phyloP scores from a whole-genome alignment of 2,797 vertebrate genomes.

The Falco cherrug region DNA sequence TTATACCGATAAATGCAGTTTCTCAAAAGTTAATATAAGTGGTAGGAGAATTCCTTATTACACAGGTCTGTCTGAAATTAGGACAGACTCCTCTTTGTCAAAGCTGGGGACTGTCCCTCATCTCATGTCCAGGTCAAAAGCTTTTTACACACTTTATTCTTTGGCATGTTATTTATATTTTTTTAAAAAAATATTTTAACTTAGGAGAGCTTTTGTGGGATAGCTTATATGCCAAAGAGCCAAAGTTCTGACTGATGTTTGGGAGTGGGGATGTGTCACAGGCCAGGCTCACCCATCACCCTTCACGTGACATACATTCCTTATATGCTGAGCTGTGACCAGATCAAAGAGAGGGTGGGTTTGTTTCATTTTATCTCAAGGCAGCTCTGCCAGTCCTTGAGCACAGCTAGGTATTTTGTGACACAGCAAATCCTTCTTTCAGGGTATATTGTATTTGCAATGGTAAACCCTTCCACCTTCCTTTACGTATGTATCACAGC shows the following conservation, averaged over 20 bases:
- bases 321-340: not conserved
- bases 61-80: not conserved
- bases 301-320: not conserved
- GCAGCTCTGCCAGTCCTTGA: not conserved
- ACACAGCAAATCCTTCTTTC: not conserved
- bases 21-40: not conserved
- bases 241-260: not conserved
- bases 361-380: conserved; percentile 7
- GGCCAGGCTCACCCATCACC: not conserved
- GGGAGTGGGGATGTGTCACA: not conserved
- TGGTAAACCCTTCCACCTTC: not conserved
- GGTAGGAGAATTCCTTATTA: not conserved
- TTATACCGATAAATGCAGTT: not conserved
- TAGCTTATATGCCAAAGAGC: not conserved
- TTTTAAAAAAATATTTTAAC: not conserved
- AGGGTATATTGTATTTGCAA: not conserved
- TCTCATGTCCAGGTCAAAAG: not conserved
- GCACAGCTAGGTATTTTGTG: not conserved
- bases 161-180: not conserved
- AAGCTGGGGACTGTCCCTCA: not conserved
- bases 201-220: not conserved
- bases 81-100: not conserved
- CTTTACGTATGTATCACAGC: not conserved
- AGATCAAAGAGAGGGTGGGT: not conserved
- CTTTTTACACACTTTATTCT: not conserved